Base-by-base conservation (phyloP, 2,888 invertebrate species). In the Hoplodrina blanda region DNA sequence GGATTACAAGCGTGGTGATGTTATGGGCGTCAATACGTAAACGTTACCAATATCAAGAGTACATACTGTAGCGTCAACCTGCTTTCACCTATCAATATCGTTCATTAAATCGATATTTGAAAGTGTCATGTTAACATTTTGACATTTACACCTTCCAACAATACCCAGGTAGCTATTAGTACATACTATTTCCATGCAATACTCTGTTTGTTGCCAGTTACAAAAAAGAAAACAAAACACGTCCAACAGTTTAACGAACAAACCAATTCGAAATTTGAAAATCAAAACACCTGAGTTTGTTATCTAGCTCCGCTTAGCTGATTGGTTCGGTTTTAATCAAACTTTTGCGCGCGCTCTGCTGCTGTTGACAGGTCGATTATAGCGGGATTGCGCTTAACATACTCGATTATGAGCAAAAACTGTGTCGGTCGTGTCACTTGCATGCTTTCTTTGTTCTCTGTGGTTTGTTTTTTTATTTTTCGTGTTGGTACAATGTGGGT, bases 341-440 rank as follows among this genome's bases (percentile, higher is more conserved):
- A 89, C 83, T 89, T 89, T 87, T 82, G 87, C 80, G 80, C 69
- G 76, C 73, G 79, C 78, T 76, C 69, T 67, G 76, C 73, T 90
- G 90, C 75, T 41, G 54, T 30, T 88, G 91, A 90, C 91, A 90
- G 85, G 76, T 89, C 91, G 85, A 90, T 91, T 90, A 91, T 87
- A 78, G 77, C 81, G 66, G 83, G 73, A 82, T 82, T 83, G 82
- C 82, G 78, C 80, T 85, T 86, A 89, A 85, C 88, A 85, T 86
- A 86, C 85, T 84, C 81, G 85, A 87, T 88, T 90, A 87, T 87
- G 85, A 85, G 82, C 84, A 88, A 88, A 88, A 88, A 87, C 87
- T 88, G 88, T 88, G 84, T 82, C 84, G 75, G 55, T 55, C 59
- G 44, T 69, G 79, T 78, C 82, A 82, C 76, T 69, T 69, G 76